Evolutionary conservation across 2,888 invertebrate genomes (phyloP).

Genomic region (Himalopsyche japonica): DNA sequence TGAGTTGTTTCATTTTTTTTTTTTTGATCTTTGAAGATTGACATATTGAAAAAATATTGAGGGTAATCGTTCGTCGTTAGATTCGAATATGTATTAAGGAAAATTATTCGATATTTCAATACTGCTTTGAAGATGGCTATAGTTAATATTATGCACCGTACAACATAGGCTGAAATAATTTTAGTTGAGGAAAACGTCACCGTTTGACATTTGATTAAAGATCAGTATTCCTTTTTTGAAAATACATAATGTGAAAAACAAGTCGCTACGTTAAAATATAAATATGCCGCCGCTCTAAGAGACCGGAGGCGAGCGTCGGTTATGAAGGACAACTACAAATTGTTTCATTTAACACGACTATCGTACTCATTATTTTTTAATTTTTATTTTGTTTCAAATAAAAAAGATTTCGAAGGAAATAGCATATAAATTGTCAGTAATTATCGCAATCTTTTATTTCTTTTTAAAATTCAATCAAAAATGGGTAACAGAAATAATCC

Average conservation of each 20-base stretch:
- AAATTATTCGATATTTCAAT: too few relatives aligned
- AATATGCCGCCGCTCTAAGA: not conserved
- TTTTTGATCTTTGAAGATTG: too few relatives aligned
- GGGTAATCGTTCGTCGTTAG: too few relatives aligned
- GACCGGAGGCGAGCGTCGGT: not conserved
- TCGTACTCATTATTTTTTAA: not conserved
- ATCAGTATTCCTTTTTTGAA: not conserved
- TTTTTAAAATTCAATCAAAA: too few relatives aligned
- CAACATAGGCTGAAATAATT: not conserved
- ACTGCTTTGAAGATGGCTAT: too few relatives aligned
- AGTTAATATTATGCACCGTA: too few relatives aligned
- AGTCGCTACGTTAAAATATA: not conserved
- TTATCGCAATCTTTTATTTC: too few relatives aligned
- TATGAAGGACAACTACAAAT: not conserved
- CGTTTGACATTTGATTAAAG: not conserved
- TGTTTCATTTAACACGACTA: not conserved
- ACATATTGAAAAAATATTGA: too few relatives aligned
- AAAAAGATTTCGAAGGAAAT: not conserved
- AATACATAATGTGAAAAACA: not conserved
- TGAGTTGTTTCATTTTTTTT: too few relatives aligned
- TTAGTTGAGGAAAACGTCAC: not conserved
- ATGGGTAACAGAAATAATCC: too few relatives aligned
- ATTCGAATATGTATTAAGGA: too few relatives aligned
- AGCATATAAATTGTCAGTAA: too few relatives aligned
- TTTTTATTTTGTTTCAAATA: not conserved